Percentiles rank a stretch among this genome's conserved stretches.
phyloP scores from a whole-genome alignment of 2,888 invertebrate species.

The Pristionchus fissidentatus region DNA sequence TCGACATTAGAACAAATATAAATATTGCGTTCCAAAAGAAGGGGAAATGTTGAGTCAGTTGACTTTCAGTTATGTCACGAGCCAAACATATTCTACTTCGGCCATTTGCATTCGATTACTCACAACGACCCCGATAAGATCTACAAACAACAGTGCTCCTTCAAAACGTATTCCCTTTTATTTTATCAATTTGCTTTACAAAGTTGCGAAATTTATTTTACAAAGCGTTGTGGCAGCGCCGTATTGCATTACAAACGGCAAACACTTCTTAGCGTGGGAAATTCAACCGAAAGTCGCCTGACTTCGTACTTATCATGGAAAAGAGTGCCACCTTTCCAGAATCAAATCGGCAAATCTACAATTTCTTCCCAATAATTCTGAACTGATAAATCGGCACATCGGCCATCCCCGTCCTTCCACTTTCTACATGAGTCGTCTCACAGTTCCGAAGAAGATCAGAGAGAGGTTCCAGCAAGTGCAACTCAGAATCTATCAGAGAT shows the following conservation, averaged over 20 bases:
- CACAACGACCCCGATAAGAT: background rate
- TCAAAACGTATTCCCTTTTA: background rate
- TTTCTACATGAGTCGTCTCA: conserved; percentile 8
- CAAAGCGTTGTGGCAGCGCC: background rate
- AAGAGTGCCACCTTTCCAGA: background rate
- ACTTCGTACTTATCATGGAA: background rate
- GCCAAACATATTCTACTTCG: background rate
- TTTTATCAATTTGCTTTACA: background rate
- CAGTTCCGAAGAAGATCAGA: background rate
- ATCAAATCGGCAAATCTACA: background rate
- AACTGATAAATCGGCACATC: background rate
- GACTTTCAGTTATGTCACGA: background rate
- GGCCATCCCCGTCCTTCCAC: background rate
- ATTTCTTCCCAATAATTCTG: background rate
- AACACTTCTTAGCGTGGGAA: background rate
- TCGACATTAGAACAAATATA: too few relatives aligned
- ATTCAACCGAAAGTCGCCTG: background rate
- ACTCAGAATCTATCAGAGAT: background rate
- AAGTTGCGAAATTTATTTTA: background rate
- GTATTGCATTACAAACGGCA: background rate
- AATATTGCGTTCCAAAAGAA: too few relatives aligned
- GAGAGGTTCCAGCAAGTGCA: background rate
- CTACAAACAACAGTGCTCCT: conserved; percentile 6
- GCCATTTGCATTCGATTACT: background rate
- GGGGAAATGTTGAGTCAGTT: too few relatives aligned